Conservation (phyloP, 64 coral and sea anemone genomes). For the Actinia equina region DNA sequence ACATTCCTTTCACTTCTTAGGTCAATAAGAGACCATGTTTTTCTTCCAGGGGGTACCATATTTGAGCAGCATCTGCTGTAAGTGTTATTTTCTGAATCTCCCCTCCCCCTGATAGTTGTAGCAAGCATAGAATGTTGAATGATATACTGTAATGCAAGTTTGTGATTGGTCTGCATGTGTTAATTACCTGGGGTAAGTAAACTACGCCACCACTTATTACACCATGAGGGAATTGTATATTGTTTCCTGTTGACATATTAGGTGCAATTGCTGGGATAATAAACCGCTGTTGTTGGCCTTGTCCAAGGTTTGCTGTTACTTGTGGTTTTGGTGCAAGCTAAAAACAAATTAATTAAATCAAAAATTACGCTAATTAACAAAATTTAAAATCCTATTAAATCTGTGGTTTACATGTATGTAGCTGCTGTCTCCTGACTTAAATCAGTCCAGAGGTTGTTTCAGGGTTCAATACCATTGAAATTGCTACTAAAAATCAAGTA, state of each 20-base stretch:
- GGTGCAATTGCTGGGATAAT: slow-evolving; percentile 84
- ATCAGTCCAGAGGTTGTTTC: no score
- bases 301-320: not conserved
- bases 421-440: no score
- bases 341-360: not conserved
- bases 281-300: slow-evolving; percentile 61
- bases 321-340: slow-evolving; percentile 84
- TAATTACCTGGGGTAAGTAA: slow-evolving; percentile 78
- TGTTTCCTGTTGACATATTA: slow-evolving; percentile 41
- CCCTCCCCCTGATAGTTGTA: no score
- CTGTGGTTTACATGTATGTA: not conserved
- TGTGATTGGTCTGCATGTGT: not conserved
- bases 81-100: no score
- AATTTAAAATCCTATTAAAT: not conserved
- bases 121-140: no score
- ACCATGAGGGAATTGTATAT: slow-evolving; percentile 84
- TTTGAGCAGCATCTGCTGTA: no score
- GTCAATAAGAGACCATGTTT: no score
- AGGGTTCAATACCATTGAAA: no score
- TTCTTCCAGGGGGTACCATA: no score
- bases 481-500: no score
- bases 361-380: not conserved
- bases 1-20: no score
- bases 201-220: slow-evolving; percentile 90
- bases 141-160: no score